Evolutionary conservation across 2,888 invertebrate genomes (phyloP).

Genomic region (Idaea biselata): DNA sequence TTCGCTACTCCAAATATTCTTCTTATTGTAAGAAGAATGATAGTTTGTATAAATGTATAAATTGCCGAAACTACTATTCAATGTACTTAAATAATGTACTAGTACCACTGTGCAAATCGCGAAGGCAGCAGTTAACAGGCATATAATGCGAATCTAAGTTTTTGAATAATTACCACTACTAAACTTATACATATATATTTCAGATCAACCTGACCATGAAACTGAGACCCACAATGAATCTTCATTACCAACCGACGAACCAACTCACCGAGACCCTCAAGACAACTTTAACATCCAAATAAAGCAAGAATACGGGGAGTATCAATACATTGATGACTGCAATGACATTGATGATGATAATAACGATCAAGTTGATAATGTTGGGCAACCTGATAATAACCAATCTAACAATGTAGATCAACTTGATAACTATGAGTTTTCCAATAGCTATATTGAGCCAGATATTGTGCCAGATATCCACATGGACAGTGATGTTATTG

Average conservation of each 20-base stretch:
- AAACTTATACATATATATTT: not conserved
- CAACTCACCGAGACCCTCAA: not conserved
- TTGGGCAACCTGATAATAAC: not conserved
- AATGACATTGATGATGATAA: not conserved
- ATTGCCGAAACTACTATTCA: no score
- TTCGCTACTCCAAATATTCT: no score
- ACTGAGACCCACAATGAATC: not conserved
- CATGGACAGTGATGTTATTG: not conserved
- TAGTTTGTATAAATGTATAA: no score
- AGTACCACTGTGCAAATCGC: no score
- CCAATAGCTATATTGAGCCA: not conserved
- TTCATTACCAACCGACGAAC: not conserved
- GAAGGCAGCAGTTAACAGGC: no score
- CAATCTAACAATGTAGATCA: not conserved
- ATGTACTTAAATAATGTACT: no score
- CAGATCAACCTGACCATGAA: not conserved
- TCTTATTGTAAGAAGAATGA: no score
- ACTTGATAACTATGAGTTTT: not conserved
- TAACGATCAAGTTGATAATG: not conserved
- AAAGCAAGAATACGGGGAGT: not conserved
- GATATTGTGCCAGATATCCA: not conserved
- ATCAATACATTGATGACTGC: not conserved
- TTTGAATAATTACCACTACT: not conserved
- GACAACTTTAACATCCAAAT: conserved; percentile 13
- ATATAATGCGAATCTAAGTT: no score